Conservation (phyloP, 2,113 vertebrate genomes). For the Colistium nudipinnis region DNA sequence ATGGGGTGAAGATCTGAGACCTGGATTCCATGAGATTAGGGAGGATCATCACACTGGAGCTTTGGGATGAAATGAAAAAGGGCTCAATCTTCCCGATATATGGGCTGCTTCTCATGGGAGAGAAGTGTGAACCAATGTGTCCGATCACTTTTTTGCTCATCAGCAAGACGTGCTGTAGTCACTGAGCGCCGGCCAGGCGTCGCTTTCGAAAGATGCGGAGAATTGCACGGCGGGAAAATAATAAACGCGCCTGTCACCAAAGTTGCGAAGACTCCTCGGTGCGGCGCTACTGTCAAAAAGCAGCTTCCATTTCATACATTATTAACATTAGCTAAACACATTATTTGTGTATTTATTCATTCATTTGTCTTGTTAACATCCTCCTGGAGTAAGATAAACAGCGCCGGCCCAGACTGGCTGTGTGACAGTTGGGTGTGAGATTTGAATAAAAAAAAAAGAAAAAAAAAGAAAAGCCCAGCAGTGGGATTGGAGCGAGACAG, state of each 20-base stretch:
- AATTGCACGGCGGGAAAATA: conserved; percentile 73
- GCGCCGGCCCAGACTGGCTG: conserved; percentile 69
- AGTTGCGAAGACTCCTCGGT: conserved; percentile 67
- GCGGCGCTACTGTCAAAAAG: conserved; percentile 73
- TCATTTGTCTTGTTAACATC: conserved; percentile 83
- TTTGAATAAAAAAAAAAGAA: conserved; percentile 84
- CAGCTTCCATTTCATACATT: conserved; percentile 79
- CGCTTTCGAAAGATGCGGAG: conserved; percentile 43
- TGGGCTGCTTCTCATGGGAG: conserved; percentile 33
- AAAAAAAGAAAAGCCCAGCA: conserved; percentile 63
- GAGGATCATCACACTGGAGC: conserved; percentile 47
- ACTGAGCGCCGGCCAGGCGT: conserved; percentile 46
- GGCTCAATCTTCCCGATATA: conserved; percentile 40
- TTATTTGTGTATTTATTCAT: conserved; percentile 82
- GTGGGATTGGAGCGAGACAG: conserved; percentile 78
- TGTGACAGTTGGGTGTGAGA: conserved; percentile 72
- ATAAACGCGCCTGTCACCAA: conserved; percentile 74
- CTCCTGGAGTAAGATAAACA: conserved; percentile 76
- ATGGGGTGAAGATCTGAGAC: conserved; percentile 54
- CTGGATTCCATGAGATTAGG: conserved; percentile 55
- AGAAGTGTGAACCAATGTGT: conserved; percentile 63
- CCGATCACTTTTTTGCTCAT: conserved; percentile 57
- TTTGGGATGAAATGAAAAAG: conserved; percentile 43
- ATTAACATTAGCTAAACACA: conserved; percentile 81
- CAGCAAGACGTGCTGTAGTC: conserved; percentile 45